Base-by-base conservation (phyloP, 37 sponge, comb jelly and placozoan genomes). In the Aplysina aerophoba region DNA sequence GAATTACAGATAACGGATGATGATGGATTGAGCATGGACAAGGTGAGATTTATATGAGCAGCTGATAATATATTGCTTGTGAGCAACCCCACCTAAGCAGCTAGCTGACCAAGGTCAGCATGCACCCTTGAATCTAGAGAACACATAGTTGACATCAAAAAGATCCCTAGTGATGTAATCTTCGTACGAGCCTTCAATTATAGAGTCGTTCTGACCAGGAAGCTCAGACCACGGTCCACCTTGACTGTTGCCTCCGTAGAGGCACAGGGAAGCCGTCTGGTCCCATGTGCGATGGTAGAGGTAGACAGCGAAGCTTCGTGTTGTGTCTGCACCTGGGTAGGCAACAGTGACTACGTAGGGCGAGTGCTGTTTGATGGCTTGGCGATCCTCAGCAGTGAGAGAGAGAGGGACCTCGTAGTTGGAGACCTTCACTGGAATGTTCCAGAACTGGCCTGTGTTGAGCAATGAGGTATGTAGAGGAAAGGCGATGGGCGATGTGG, bases 231-330 rank as follows among this genome's bases (percentile, higher is more conserved):
- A 35, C 1, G 81, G 82, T 13, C 94, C 94, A 36, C 88, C 94
- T 61, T 93, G 90, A 25, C 84, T 84, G 28, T 88, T 82, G 11
- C 94, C 94, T 55, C 41, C 83, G 63, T 93, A 93, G 34, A 85
- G 67, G 27, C 94, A 93, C 0, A 88, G 85, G 19, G 59, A 68
- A 0, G 38, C 16, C 5, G 72, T 87, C 55, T 85, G 84, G 65
- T 93, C 94, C 94, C 94, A 93, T 3, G 83, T 68, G 5, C 86
- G 78, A 6, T 28, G 41, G 37, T 55, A 88, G 17, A 57, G 56
- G 31, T 89, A 88, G 22, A 72, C 91, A 0, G 87, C 59, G 68
- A 93, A 90, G 24, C 41, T 39, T 55, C 94, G 66, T 0, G 72
- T 20, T n/a, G n/a, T 38, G 59, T 67, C 12, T 61, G n/a, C 44